Conservation (phyloP, 1,140 invertebrate species). For the Argopecten irradians region DNA sequence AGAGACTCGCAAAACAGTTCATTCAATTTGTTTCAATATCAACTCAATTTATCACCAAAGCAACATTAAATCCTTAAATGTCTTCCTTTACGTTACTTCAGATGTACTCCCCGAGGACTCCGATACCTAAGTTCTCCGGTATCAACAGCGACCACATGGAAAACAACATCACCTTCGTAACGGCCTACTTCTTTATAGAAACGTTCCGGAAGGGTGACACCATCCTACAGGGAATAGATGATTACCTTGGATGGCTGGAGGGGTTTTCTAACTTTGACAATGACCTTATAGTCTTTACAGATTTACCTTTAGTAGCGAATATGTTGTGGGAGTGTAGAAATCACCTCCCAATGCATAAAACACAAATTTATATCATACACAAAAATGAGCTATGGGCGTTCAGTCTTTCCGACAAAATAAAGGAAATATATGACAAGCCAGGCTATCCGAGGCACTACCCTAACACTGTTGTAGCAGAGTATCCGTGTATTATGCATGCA, state of each 20-base stretch:
- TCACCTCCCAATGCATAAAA: conserved; percentile 49
- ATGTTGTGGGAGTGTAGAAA: conserved; percentile 41
- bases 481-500: conserved; percentile 69
- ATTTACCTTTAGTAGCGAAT: conserved; percentile 48
- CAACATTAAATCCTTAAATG: no score
- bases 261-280: conserved; percentile 59
- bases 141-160: background rate
- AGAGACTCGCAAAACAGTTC: no score
- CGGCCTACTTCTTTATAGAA: conserved; percentile 64
- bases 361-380: conserved; percentile 56
- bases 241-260: conserved; percentile 62
- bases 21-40: no score
- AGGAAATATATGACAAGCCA: conserved; percentile 57
- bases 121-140: background rate
- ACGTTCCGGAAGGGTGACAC: conserved; percentile 55
- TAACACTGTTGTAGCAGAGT: conserved; percentile 65
- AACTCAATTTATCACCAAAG: no score
- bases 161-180: conserved; percentile 59
- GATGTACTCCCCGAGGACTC: background rate
- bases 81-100: no score
- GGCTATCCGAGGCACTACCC: conserved; percentile 68
- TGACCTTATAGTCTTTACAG: conserved; percentile 62
- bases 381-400: conserved; percentile 68
- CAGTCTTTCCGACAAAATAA: conserved; percentile 49
- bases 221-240: conserved; percentile 47